Evolutionary conservation across 1,140 invertebrate species (phyloP), one percentile per base, ranked within the genome.

Genomic region (Drosophila mayri): DNA sequence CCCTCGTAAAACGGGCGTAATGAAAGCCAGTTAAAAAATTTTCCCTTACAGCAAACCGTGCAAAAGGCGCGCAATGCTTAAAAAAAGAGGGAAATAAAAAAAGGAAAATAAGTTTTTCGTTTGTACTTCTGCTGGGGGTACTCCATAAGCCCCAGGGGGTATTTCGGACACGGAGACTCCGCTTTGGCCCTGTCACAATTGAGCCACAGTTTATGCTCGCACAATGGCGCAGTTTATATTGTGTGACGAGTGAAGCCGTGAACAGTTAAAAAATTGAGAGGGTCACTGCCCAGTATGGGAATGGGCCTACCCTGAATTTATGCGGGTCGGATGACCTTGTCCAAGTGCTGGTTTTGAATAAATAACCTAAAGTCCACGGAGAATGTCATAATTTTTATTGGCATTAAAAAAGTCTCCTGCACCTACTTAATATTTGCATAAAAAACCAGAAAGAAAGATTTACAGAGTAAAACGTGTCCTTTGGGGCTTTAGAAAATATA

Each of bases 141-240:
- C 40, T 75, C 14, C 18, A 30, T 41, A 28, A 41, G 44, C 62
- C 41, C 72, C 44, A 16, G 40, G 52, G 49, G 32, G 32, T 25
- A 41, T 35, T 66, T 25, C 7, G 28, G 54, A 41, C 25, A 32
- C 66, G 35, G 20, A 20, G 30, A 43, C 52, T 58, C 55, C 49
- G 68, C 67, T 67, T 65, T 82, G 65, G 75, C 66, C 66, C 66
- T 62, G 57, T 82, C 68, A 76, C 83, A 79, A 86, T 79, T 68
- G 83, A 63, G 84, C 66, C 84, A 83, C 83, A 79, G 71, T 83
- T 87, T 82, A 82, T 73, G 62, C 20, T 49, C 71, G 64, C 52
- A 81, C 81, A 85, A 77, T 77, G 72, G 76, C 47, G 30, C 81
- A 77, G 81, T 81, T 85, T 84, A 84, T 80, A 62, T 67, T 77